phyloP scores from a whole-genome alignment of 2,888 invertebrate species.

The Brachyptera risi region DNA sequence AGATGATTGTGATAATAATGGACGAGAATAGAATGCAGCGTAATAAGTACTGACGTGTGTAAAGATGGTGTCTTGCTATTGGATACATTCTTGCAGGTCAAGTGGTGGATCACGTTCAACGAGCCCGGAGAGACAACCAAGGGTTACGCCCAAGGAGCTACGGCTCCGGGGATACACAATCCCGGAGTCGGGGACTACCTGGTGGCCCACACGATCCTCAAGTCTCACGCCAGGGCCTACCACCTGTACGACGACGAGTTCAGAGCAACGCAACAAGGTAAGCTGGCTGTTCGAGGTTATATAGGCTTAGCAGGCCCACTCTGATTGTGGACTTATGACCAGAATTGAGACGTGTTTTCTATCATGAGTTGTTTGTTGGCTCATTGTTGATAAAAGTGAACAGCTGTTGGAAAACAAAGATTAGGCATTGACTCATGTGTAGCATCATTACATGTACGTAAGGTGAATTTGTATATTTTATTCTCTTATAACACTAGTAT shows the following conservation, averaged over 20 bases:
- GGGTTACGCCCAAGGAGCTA: conserved; percentile 5
- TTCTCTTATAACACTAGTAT: no score
- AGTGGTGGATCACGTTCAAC: conserved; percentile 33
- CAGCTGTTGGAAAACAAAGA: no score
- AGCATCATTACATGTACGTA: no score
- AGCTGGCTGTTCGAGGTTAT: no score
- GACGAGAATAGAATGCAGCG: no score
- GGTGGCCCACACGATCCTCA: conserved; percentile 49
- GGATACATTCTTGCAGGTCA: conserved; percentile 26
- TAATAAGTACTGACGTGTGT: background rate
- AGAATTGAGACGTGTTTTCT: background rate
- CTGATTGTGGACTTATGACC: background rate
- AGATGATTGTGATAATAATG: no score
- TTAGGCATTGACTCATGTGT: no score
- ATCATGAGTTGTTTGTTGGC: no score
- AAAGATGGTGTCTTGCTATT: no score
- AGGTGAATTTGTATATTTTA: no score
- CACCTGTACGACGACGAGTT: conserved; percentile 39
- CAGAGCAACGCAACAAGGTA: conserved; percentile 33
- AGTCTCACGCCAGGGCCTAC: conserved; percentile 42
- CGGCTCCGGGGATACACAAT: conserved; percentile 11
- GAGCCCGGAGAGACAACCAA: conserved; percentile 23
- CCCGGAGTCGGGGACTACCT: conserved; percentile 48
- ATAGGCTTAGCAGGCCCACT: no score
- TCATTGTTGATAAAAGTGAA: no score